phyloP scores from a whole-genome alignment of 2,888 invertebrate genomes.

The Ophion ellenae region DNA sequence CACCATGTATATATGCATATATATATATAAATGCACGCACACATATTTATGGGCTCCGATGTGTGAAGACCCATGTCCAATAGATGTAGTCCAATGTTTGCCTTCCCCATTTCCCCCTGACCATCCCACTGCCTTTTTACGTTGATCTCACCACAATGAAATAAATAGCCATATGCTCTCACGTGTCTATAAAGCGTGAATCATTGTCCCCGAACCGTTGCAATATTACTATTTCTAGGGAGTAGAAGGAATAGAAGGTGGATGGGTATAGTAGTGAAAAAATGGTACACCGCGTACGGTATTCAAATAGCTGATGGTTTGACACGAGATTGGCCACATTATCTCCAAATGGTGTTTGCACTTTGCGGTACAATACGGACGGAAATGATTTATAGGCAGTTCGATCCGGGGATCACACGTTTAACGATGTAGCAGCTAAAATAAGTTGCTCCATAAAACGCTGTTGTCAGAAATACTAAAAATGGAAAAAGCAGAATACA shows the following conservation, averaged over 20 bases:
- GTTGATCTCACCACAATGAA: slow-evolving; percentile 25
- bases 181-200: slow-evolving; percentile 26
- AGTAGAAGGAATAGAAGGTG: background rate
- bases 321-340: slow-evolving; percentile 13
- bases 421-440: background rate
- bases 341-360: slow-evolving; percentile 26
- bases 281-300: background rate
- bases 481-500: too few species aligned
- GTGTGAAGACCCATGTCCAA: slow-evolving; percentile 25
- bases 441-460: background rate
- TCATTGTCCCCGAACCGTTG: slow-evolving; percentile 9
- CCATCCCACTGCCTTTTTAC: slow-evolving; percentile 11
- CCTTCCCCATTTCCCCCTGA: slow-evolving; percentile 23
- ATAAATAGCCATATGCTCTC: slow-evolving; percentile 52
- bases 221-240: slow-evolving; percentile 6
- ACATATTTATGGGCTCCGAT: background rate
- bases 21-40: too few species aligned
- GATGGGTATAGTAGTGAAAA: slow-evolving; percentile 11
- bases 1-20: too few species aligned
- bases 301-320: slow-evolving; percentile 15
- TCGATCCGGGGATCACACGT: background rate
- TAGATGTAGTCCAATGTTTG: slow-evolving; percentile 37
- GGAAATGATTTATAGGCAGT: background rate
- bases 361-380: background rate
- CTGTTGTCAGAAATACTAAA: background rate